These are phyloP conservation scores for Mastacembelus armatus DNA, from an alignment of 2,797 vertebrate genomes.

Conservation along the genomic window DNA sequence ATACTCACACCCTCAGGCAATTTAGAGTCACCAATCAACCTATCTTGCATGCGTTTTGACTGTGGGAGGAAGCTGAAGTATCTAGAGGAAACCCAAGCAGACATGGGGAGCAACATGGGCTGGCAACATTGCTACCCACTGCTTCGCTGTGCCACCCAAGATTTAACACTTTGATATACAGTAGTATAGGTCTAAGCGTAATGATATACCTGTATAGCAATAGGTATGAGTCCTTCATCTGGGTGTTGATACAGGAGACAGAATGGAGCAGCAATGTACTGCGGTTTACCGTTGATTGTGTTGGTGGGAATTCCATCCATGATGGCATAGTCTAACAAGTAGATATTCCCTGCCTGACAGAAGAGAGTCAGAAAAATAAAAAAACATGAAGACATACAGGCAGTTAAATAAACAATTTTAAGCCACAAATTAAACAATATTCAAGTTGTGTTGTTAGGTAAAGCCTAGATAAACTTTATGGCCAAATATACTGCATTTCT, in stretches of 20 bases:
- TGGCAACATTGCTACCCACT: too few relatives aligned
- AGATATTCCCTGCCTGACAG: slow-evolving; percentile 88
- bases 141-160: too few relatives aligned
- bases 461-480: background rate
- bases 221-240: slow-evolving; percentile 83
- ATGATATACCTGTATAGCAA: slow-evolving; percentile 81
- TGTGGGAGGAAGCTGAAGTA: too few relatives aligned
- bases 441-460: background rate
- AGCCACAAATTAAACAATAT: background rate
- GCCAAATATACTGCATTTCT: background rate
- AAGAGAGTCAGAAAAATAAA: slow-evolving; percentile 1
- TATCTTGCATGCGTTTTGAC: too few relatives aligned
- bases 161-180: too few relatives aligned
- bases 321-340: slow-evolving; percentile 84
- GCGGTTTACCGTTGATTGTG: slow-evolving; percentile 77
- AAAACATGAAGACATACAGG: background rate
- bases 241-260: slow-evolving; percentile 86
- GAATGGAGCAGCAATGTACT: slow-evolving; percentile 84
- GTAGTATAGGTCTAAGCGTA: too few relatives aligned
- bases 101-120: too few relatives aligned
- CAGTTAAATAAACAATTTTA: background rate
- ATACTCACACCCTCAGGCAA: too few relatives aligned
- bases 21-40: too few relatives aligned
- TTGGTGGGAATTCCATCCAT: slow-evolving; percentile 84
- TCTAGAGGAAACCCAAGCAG: too few relatives aligned